A percentile compares a stretch with the other conserved stretches of the same genome.
These are phyloP conservation scores for Psilopogon haemacephalus DNA, from an alignment of 2,113 vertebrate species.

Conservation along the genomic window DNA sequence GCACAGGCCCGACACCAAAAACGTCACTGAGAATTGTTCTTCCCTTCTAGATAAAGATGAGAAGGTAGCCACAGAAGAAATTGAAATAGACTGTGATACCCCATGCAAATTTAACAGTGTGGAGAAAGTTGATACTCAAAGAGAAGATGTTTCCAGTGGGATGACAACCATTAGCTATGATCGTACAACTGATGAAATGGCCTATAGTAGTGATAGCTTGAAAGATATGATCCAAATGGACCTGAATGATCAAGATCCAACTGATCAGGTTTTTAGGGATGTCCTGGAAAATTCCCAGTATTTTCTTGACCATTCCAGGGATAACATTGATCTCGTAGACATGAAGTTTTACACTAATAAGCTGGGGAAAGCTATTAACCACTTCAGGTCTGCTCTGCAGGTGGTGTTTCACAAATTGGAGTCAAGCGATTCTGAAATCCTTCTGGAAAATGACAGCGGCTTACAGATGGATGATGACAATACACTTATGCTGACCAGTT, in stretches of 20 bases:
- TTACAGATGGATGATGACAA: conserved; percentile 74
- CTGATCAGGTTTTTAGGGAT: conserved; percentile 75
- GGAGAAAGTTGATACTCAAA: conserved; percentile 71
- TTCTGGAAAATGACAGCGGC: conserved; percentile 72
- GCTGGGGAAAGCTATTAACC: conserved; percentile 84
- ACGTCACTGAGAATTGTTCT: not conserved
- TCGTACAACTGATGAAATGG: conserved; percentile 63
- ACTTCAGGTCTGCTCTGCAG: conserved; percentile 85
- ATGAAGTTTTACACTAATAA: conserved; percentile 83
- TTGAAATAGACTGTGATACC: conserved; percentile 23
- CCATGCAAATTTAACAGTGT: conserved; percentile 61
- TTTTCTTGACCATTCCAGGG: conserved; percentile 68
- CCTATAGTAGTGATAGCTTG: conserved; percentile 72
- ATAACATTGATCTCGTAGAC: conserved; percentile 74
- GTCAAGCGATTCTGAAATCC: conserved; percentile 70
- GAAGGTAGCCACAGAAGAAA: conserved; percentile 30
- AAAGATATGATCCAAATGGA: conserved; percentile 81
- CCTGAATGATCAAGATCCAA: conserved; percentile 76
- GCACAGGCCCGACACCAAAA: not conserved
- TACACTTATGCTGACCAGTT: conserved; percentile 53
- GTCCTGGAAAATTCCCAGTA: conserved; percentile 79
- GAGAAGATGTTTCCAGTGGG: conserved; percentile 72
- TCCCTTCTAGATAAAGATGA: conserved; percentile 60
- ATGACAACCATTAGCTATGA: conserved; percentile 66
- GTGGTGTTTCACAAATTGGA: conserved; percentile 89